Percentiles rank a stretch among this genome's conserved stretches.
Evolutionary conservation across 2,797 vertebrate genomes (phyloP).

Genomic region (Paguma larvata): DNA sequence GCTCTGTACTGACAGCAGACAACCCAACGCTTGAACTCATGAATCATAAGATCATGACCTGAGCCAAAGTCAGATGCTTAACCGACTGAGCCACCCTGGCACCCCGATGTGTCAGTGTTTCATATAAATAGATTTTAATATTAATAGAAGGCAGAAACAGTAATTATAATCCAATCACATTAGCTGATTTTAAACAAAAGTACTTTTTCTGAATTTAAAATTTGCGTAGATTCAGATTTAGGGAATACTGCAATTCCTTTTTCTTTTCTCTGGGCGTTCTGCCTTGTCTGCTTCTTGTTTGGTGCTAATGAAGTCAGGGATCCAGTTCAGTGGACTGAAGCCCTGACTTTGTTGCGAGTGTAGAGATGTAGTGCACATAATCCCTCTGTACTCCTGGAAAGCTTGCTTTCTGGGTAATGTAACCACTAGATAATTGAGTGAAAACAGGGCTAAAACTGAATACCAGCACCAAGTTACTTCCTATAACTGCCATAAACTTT

Average conservation of each 20-base stretch:
- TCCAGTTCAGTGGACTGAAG: constrained; percentile 5
- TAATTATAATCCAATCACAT: not conserved
- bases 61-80: too few relatives aligned
- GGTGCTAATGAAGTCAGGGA: constrained; percentile 3
- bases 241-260: not conserved
- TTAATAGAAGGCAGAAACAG: constrained; percentile 10
- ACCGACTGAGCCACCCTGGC: too few relatives aligned
- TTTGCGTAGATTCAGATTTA: constrained; percentile 22
- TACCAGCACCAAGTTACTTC: not conserved
- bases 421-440: not conserved
- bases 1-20: too few relatives aligned
- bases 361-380: not conserved
- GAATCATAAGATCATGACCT: too few relatives aligned
- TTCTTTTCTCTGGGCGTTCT: not conserved
- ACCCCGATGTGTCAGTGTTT: not conserved
- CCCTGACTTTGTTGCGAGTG: constrained; percentile 5
- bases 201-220: constrained; percentile 28
- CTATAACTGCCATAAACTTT: not conserved
- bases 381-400: not conserved
- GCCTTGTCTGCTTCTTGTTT: not conserved
- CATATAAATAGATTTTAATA: not conserved
- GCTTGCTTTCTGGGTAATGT: not conserved
- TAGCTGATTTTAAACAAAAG: constrained; percentile 44
- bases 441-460: constrained; percentile 20
- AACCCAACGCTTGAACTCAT: too few relatives aligned